These are phyloP conservation scores for Eupristina koningsbergeri DNA, from an alignment of 1,140 invertebrate genomes.

Conservation along the genomic window DNA sequence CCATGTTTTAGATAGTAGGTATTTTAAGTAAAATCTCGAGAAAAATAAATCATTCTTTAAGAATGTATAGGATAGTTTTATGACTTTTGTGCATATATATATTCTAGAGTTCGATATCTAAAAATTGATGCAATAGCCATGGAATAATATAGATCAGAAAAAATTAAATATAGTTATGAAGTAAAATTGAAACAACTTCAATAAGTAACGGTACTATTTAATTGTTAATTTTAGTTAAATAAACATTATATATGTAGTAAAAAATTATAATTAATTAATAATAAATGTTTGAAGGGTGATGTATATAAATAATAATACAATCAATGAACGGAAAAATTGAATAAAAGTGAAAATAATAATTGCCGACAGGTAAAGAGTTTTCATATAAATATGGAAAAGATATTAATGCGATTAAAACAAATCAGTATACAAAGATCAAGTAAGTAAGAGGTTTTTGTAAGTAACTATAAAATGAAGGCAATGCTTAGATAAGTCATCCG, in stretches of 20 bases:
- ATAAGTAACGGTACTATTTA: conserved; percentile 61
- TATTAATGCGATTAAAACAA: conserved; percentile 36
- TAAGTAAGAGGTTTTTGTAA: conserved; percentile 25
- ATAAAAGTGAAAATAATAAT: conserved; percentile 8
- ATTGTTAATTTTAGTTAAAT: conserved; percentile 58
- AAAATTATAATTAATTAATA: conserved; percentile 58
- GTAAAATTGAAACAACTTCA: conserved; percentile 55
- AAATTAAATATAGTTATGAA: conserved; percentile 54
- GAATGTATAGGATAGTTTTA: conserved; percentile 24
- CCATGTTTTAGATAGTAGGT: conserved; percentile 38
- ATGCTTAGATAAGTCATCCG: background rate
- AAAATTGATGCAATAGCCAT: conserved; percentile 26
- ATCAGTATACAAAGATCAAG: conserved; percentile 37
- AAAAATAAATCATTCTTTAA: conserved; percentile 31
- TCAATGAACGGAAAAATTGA: conserved; percentile 40
- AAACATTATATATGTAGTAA: conserved; percentile 54
- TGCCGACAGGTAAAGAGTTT: conserved; percentile 36
- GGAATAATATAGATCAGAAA: conserved; percentile 28
- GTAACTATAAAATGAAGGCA: background rate
- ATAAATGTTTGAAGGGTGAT: conserved; percentile 54
- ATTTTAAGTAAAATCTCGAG: conserved; percentile 27
- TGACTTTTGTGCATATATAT: conserved; percentile 35
- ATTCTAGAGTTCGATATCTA: conserved; percentile 45
- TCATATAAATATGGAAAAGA: background rate
- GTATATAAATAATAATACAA: conserved; percentile 21